A percentile compares a stretch with the other conserved stretches of the same genome.
These are phyloP conservation scores for Drosophila biarmipes DNA, from an alignment of 1,140 invertebrate genomes.

Conservation along the genomic window DNA sequence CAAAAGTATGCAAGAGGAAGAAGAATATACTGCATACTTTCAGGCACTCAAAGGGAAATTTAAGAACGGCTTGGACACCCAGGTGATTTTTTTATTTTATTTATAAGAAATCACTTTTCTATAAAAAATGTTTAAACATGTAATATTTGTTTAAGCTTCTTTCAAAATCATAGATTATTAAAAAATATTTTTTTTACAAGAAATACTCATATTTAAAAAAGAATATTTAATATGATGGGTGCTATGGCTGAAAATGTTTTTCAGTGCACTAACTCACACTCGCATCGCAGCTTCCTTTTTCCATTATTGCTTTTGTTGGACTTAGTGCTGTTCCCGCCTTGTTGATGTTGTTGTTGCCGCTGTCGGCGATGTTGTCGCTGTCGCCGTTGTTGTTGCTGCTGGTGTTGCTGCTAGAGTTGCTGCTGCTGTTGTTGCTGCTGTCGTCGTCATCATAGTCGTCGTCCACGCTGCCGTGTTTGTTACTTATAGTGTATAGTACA, in stretches of 20 bases:
- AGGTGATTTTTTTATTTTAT: no score
- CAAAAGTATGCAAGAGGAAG: no score
- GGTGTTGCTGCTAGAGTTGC: constrained; percentile 11
- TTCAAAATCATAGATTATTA: no score
- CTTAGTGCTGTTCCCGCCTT: constrained; percentile 22
- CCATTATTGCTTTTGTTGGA: constrained; percentile 44
- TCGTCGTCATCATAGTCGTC: constrained; percentile 41
- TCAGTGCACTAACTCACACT: constrained; percentile 23
- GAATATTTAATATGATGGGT: no score
- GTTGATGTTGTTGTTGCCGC: constrained; percentile 19
- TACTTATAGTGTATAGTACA: constrained; percentile 32
- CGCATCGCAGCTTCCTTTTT: constrained; percentile 47
- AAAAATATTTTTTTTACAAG: no score
- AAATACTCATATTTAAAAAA: no score
- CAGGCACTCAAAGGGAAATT: no score
- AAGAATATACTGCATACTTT: no score
- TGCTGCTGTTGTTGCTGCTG: constrained; percentile 27
- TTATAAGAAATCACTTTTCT: background rate
- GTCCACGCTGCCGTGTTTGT: constrained; percentile 58
- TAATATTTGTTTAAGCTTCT: no score
- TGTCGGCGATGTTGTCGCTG: constrained; percentile 29
- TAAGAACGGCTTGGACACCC: no score
- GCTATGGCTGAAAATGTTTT: no score
- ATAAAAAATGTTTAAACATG: no score
- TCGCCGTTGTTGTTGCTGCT: constrained; percentile 7